phyloP scores from a whole-genome alignment of 1,140 invertebrate species.

The Drosophila takahashii region DNA sequence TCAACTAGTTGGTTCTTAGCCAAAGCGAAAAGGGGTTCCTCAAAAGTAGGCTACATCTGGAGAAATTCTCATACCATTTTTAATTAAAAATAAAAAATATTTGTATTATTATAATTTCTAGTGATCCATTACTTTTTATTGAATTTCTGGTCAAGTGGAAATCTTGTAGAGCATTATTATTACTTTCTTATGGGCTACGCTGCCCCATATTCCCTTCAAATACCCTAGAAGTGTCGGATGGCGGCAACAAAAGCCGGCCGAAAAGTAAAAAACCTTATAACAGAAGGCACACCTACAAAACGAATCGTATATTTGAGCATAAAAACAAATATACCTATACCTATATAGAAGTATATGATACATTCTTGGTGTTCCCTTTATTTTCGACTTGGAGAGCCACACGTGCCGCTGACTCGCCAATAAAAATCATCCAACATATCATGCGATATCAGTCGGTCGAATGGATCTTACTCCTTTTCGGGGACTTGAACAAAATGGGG shows the following conservation, averaged over 20 bases:
- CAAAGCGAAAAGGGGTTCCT: background rate
- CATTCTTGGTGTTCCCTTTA: constrained; percentile 4
- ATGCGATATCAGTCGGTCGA: no score
- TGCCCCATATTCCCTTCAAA: background rate
- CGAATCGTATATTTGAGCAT: constrained; percentile 16
- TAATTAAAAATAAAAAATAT: background rate
- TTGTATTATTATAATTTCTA: background rate
- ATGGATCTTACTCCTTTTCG: constrained; percentile 13
- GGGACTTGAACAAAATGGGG: constrained; percentile 1
- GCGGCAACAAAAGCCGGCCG: constrained; percentile 16
- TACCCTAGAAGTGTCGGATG: constrained; percentile 21
- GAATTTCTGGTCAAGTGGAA: no score
- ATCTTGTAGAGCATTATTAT: no score
- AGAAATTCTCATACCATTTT: no score
- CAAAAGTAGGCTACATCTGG: constrained; percentile 16
- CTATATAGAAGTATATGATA: constrained; percentile 7
- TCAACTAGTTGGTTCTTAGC: constrained; percentile 5
- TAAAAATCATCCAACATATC: constrained; percentile 1
- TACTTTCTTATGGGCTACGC: background rate
- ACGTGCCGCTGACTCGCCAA: constrained; percentile 37
- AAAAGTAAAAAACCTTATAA: constrained; percentile 41
- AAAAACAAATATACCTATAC: constrained; percentile 15
- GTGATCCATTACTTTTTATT: no score
- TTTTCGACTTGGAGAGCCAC: constrained; percentile 34
- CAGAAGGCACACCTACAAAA: constrained; percentile 6